Conservation (phyloP, 2,113 vertebrate genomes). For the Telmatochromis brachygnathus region DNA sequence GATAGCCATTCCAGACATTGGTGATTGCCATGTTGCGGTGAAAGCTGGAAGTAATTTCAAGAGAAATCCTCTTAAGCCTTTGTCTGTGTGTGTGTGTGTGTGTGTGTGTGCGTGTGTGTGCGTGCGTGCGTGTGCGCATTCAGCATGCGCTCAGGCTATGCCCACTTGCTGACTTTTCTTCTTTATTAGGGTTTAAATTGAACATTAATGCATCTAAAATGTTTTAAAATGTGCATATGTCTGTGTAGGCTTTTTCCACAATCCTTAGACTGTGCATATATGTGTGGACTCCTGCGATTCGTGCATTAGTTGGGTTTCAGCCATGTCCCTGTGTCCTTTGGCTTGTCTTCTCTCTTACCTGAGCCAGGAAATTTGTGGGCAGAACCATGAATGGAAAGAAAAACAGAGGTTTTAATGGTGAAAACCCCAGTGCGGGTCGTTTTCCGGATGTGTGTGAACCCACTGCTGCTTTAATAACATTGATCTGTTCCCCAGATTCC, state of each 20-base stretch:
- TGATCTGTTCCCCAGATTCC: constrained; percentile 30
- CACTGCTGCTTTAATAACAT: neutral
- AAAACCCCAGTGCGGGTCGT: neutral
- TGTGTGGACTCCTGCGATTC: neutral
- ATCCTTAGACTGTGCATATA: neutral
- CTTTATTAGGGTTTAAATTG: neutral
- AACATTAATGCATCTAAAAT: neutral
- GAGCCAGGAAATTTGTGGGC: constrained; percentile 44
- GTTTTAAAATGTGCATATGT: neutral
- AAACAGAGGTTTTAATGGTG: neutral
- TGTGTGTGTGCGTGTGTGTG: neutral
- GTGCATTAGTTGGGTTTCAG: neutral
- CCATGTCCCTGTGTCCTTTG: neutral
- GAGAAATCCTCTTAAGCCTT: neutral
- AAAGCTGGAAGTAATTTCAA: neutral
- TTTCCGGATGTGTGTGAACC: constrained; percentile 1
- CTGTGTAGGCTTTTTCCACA: neutral
- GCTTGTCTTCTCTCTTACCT: constrained; percentile 19
- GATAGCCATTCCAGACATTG: neutral
- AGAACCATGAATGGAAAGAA: constrained; percentile 26
- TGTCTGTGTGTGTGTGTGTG: neutral
- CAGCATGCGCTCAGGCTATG: neutral
- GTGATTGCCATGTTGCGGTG: neutral
- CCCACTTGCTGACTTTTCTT: neutral
- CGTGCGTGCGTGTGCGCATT: too few relatives aligned